Percentiles rank a stretch among this genome's conserved stretches.
Evolutionary conservation across 2,797 vertebrate genomes (phyloP).

Genomic region (Eremophila alpestris): DNA sequence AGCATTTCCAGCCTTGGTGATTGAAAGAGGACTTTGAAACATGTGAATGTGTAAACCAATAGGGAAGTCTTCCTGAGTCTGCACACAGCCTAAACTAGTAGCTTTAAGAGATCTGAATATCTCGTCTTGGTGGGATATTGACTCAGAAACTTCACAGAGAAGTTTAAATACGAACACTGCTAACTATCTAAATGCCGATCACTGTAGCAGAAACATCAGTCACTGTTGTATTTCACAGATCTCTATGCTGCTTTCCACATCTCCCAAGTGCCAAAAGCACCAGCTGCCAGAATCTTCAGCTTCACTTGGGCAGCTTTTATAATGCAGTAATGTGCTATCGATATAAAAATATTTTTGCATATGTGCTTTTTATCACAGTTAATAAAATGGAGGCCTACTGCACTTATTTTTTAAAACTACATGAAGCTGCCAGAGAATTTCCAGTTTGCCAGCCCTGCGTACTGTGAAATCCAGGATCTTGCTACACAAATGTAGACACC

Average conservation of each 20-base stretch:
- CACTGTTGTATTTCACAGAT: slow-evolving; percentile 70
- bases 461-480: slow-evolving; percentile 69
- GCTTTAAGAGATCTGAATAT: slow-evolving; percentile 71
- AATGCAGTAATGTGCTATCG: slow-evolving; percentile 67
- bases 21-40: slow-evolving; percentile 56
- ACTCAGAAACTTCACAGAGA: slow-evolving; percentile 66
- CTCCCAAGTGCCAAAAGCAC: slow-evolving; percentile 71
- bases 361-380: slow-evolving; percentile 69
- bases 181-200: slow-evolving; percentile 63
- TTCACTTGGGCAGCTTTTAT: slow-evolving; percentile 70
- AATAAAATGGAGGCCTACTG: slow-evolving; percentile 66
- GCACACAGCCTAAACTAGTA: slow-evolving; percentile 58
- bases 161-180: slow-evolving; percentile 58
- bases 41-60: neutral
- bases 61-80: slow-evolving; percentile 64
- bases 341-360: slow-evolving; percentile 69
- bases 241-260: slow-evolving; percentile 71
- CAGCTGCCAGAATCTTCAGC: slow-evolving; percentile 68
- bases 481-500: slow-evolving; percentile 60
- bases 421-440: slow-evolving; percentile 72
- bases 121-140: slow-evolving; percentile 54
- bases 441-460: slow-evolving; percentile 65
- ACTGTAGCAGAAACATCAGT: slow-evolving; percentile 71
- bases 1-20: slow-evolving; percentile 42
- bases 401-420: slow-evolving; percentile 68